Base-by-base conservation (phyloP, 2,888 invertebrate species). In the Mythimna ferrago region DNA sequence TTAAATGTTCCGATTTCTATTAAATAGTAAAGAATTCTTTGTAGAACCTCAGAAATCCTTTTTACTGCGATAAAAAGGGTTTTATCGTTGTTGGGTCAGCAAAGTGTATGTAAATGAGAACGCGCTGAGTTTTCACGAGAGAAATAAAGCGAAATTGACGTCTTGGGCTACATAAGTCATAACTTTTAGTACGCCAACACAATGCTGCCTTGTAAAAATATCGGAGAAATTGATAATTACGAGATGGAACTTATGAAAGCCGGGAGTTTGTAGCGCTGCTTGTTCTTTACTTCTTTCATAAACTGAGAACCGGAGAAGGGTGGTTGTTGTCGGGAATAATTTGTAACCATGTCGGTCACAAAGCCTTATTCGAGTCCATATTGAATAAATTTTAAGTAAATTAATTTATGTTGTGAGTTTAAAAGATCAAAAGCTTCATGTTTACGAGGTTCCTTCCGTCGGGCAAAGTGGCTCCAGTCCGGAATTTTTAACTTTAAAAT, bases 61-160 rank as follows among this genome's bases (percentile, higher is more conserved):
- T 93, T 92, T 91, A 91, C 89, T 90, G 87, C 91, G 89, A 93
- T 94, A 93, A 95, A 94, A 95, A 93, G 92, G 93, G 93, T 91
- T 94, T 94, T 94, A 94, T 94, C 92, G 93, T 85, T 90, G 93
- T 92, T 92, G 93, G 95, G 94, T 94, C 94, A 94, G 95, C 93
- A 93, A 94, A 94, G 93, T 94, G 93, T 95, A 95, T 95, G 94
- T 92, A 95, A 95, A 95, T 95, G 92, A 93, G 92, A 88, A 88
- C 89, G 89, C 88, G 89, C 86, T 86, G 89, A 89, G 91, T 88
- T 88, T 91, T 87, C 86, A 86, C 87, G 90, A 92, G 91, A 88
- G 91, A 92, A 92, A 93, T 94, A 93, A 92, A 92, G 87, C 87
- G 82, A 88, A 91, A 93, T 91, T 87, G 93, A 86, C 88, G 90